Percentiles rank a stretch among this genome's conserved stretches.
Evolutionary conservation across 2,797 vertebrate genomes (phyloP).

Genomic region (Crenichthys baileyi): DNA sequence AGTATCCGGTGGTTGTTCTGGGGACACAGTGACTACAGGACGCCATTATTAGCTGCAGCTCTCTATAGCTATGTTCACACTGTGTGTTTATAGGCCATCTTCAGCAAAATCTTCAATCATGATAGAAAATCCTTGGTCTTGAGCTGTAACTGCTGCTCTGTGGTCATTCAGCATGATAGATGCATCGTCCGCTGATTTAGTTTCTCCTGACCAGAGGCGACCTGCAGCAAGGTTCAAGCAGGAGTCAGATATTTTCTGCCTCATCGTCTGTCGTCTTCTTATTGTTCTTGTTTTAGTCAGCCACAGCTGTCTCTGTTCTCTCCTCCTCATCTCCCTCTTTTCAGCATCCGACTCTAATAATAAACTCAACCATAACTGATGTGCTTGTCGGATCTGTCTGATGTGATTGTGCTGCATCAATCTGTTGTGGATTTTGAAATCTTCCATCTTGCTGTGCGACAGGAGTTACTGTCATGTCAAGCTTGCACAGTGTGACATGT

Average conservation of each 20-base stretch:
- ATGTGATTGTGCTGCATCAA: not conserved
- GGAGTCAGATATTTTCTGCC: not conserved
- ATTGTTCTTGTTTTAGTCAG: not conserved
- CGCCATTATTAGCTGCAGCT: no score
- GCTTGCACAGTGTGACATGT: no score
- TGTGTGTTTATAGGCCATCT: not conserved
- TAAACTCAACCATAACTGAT: not conserved
- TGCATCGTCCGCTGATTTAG: not conserved
- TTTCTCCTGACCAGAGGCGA: not conserved
- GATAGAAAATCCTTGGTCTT: not conserved
- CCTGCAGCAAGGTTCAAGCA: no score
- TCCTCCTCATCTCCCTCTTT: not conserved
- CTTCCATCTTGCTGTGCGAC: no score
- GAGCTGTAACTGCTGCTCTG: not conserved
- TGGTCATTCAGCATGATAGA: not conserved
- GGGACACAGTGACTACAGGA: no score
- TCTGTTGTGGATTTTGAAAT: not conserved
- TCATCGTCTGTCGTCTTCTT: not conserved
- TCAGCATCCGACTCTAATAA: not conserved
- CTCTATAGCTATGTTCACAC: no score
- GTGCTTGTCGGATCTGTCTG: not conserved
- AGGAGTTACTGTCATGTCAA: no score
- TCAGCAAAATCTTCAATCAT: not conserved
- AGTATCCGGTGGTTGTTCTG: no score
- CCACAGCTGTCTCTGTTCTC: not conserved